Percentiles rank a stretch among this genome's conserved stretches.
phyloP scores from a whole-genome alignment of 1,140 invertebrate genomes.

The Eufriesea mexicana region DNA sequence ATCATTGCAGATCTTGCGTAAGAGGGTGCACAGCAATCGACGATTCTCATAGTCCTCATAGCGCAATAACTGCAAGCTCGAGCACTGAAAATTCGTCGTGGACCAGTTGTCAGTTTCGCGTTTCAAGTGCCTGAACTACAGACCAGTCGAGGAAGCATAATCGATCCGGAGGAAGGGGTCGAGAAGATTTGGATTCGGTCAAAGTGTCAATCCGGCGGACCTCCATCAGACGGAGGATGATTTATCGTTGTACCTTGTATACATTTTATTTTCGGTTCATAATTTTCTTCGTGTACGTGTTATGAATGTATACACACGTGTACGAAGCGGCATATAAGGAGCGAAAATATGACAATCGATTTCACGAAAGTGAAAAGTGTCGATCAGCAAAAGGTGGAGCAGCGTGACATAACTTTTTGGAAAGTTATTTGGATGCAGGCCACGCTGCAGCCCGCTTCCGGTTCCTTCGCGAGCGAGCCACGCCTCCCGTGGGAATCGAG shows the following conservation, averaged over 20 bases:
- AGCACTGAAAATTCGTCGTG: neutral
- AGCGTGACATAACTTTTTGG: slow-evolving; percentile 28
- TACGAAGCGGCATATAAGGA: neutral
- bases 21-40: neutral
- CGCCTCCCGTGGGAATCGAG: slow-evolving; percentile 47
- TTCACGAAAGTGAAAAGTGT: slow-evolving; percentile 22
- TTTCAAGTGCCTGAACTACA: neutral
- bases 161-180: no score
- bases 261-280: no score
- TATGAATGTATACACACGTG: no score
- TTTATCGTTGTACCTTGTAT: no score
- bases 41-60: neutral
- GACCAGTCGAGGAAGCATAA: neutral
- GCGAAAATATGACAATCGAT: neutral
- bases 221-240: no score
- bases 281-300: no score
- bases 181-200: neutral
- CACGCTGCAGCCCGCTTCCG: slow-evolving; percentile 27
- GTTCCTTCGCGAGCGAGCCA: slow-evolving; percentile 15
- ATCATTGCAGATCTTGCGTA: neutral
- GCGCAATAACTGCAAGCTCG: neutral
- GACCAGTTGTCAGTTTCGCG: neutral
- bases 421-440: slow-evolving; percentile 19
- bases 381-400: no score
- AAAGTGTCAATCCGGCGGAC: no score